Base-by-base conservation (phyloP, 1,140 invertebrate species). In the Coptotermes formosanus region DNA sequence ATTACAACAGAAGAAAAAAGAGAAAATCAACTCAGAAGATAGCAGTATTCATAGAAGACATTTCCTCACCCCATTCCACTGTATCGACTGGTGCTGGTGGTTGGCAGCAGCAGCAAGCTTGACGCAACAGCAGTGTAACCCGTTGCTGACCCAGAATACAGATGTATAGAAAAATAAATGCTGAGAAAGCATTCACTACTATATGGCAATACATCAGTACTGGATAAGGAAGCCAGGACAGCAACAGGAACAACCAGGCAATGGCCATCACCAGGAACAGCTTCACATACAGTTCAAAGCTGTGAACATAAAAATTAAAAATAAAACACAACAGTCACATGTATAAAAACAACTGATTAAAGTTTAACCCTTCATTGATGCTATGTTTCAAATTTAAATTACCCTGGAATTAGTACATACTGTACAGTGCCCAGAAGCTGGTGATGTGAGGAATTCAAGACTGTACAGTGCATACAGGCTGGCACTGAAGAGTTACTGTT, bases 11-110 rank as follows among this genome's bases (percentile, higher is more conserved):
- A 38, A 38, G n/a, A n/a, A 38, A 4, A 38, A 4, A 38, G 38
- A 2, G 38, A 12, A 21, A 21, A 55, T 55, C 52, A 55, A 55
- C 52, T 55, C 52, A 55, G 52, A 19, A 55, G 52, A 55, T 44
- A 6, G 75, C 94, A 43, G 94, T 94, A 89, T 96, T 95, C 93
- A 96, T 96, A 86, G 95, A 95, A 75, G 94, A 95, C 95, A 97
- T 94, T 92, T 97, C 96, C 90, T 97, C 96, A 11, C 96, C 96
- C 96, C 96, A 97, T 88, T 97, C 96, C 3, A 93, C 94, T 0
- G 94, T 92, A 11, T 92, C 90, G 45, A 91, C 92, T 0, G 95
- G 93, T 87, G 94, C 93, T 23, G 88, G 83, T 7, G 91, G 91
- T 75, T 90, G 90, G 87, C 92, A 94, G 86, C 93, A 95, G 88